Evolutionary conservation across 1,140 invertebrate genomes (phyloP), one percentile per base, ranked within the genome.

Genomic region (Monomorium pharaonis): DNA sequence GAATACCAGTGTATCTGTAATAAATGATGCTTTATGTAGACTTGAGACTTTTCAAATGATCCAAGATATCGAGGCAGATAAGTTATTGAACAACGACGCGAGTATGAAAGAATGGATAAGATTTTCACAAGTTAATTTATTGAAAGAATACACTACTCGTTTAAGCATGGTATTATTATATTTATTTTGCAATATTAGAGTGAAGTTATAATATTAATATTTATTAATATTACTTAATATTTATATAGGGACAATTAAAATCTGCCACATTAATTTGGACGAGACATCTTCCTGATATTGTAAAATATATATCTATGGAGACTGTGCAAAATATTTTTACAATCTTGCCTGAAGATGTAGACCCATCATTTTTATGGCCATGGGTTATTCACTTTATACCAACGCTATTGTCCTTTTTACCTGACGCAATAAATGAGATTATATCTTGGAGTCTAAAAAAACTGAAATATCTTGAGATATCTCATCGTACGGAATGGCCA

Each of bases 341-440:
- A 18, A 81, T 77, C 9, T 86, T 94, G 54, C 87, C 92, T 0
- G 88, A 92, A 37, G 80, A 90, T 0, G 72, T 86, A 27, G 51
- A 75, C n/a, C 86, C 83, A 6, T 24, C 21, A 2, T 21, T 84
- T 12, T 84, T 94, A 24, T 92, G 92, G 90, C 85, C 92, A 9
- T 95, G 94, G 94, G 81, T 95, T n/a, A 85, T 86, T 21, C 90
- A 94, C 88, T 95, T 94, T 72, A 84, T 95, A 65, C 93, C 94
- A 0, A 93, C 91, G 1, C 70, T 94, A 58, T 80, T 92, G 16
- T 91, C 89, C n/a, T 65, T 92, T 16, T 60, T 91, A 44, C 94
- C 94, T 1, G 69, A 86, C n/a, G 83, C 84, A 33, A 65, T 94
- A 6, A 51, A 87, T 30, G 80, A 91, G 21, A 91, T 95, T 37